These are phyloP conservation scores for Crocallis elinguaria DNA, from an alignment of 2,888 invertebrate species.

Conservation along the genomic window DNA sequence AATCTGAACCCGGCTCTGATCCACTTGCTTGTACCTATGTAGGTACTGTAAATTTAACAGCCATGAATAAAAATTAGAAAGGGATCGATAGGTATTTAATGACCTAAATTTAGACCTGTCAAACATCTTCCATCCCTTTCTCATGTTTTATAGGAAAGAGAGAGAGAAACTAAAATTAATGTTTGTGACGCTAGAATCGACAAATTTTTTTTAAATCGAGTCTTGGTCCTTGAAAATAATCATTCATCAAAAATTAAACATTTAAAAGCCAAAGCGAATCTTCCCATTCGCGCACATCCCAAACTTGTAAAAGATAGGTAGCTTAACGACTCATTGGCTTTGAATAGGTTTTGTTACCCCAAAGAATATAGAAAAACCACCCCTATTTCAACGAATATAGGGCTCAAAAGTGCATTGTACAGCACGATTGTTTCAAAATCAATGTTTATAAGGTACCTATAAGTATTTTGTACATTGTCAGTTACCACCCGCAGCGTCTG, in stretches of 20 bases:
- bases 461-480: constrained; percentile 26
- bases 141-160: no score
- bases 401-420: no score
- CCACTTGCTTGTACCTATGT: no score
- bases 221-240: background rate
- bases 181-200: no score
- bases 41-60: no score
- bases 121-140: no score
- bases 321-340: constrained; percentile 32
- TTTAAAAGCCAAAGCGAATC: constrained; percentile 9
- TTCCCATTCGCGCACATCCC: constrained; percentile 22
- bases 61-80: no score
- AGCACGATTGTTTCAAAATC: constrained; percentile 36
- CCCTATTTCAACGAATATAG: constrained; percentile 5
- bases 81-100: no score
- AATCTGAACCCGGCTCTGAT: no score
- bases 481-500: constrained; percentile 57
- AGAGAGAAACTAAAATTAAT: no score
- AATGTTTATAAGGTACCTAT: constrained; percentile 27
- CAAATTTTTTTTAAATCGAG: no score
- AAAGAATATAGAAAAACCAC: constrained; percentile 8
- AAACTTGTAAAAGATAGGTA: constrained; percentile 24
- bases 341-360: constrained; percentile 29
- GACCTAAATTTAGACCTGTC: no score
- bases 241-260: constrained; percentile 25